A percentile compares a stretch with the other conserved stretches of the same genome.
These are phyloP conservation scores for Mus minutoides DNA, from an alignment of 2,797 vertebrate genomes.

Conservation along the genomic window DNA sequence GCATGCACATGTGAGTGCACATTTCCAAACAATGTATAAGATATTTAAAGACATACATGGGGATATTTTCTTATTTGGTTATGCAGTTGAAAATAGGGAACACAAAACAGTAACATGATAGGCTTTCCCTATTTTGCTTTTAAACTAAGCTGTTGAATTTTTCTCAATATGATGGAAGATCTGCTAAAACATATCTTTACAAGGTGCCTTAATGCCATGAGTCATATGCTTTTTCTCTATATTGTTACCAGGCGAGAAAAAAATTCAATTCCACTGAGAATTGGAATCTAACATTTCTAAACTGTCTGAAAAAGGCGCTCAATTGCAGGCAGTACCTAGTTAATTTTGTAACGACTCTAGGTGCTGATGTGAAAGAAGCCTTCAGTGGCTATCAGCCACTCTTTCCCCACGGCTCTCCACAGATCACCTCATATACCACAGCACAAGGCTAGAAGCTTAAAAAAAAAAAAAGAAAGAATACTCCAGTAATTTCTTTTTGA, in stretches of 20 bases:
- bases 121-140: not conserved
- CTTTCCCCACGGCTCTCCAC: constrained; percentile 74
- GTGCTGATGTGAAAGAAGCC: constrained; percentile 77
- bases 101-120: not conserved
- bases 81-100: not conserved
- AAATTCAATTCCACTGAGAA: constrained; percentile 51
- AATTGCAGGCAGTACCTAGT: constrained; percentile 17
- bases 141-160: not conserved
- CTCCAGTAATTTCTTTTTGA: constrained; percentile 85
- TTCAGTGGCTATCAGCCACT: constrained; percentile 70
- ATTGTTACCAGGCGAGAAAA: constrained; percentile 31
- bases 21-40: not conserved
- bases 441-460: constrained; percentile 80
- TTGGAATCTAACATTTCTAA: constrained; percentile 58
- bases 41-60: not conserved
- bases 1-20: not conserved
- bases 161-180: not conserved
- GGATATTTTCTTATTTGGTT: not conserved
- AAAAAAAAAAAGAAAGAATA: constrained; percentile 80
- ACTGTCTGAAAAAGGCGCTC: constrained; percentile 31
- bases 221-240: not conserved
- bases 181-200: not conserved
- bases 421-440: constrained; percentile 82
- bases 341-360: constrained; percentile 79
- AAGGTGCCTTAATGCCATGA: not conserved